These are phyloP conservation scores for Eilema griseolum DNA, from an alignment of 2,888 invertebrate genomes.

Conservation along the genomic window DNA sequence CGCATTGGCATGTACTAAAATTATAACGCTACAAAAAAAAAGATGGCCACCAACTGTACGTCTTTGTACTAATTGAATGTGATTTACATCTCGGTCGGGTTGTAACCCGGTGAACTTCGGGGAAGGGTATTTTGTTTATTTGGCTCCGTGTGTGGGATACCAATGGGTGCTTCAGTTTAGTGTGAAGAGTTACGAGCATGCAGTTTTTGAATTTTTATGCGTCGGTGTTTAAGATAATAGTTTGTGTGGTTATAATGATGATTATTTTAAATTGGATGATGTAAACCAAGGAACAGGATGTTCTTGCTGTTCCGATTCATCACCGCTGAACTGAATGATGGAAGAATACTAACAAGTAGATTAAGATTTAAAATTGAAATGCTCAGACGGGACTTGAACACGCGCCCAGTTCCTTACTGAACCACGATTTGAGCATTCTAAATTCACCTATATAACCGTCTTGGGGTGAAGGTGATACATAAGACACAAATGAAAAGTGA, in stretches of 20 bases:
- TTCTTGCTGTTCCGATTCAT: no score
- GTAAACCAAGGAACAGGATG: not conserved
- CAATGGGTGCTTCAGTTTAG: conserved; percentile 37
- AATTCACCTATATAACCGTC: no score
- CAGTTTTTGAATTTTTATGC: conserved; percentile 29
- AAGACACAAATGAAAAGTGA: no score
- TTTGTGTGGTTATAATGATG: conserved; percentile 11
- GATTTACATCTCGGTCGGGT: conserved; percentile 76
- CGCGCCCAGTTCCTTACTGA: no score
- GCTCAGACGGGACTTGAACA: no score
- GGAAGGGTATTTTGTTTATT: conserved; percentile 56
- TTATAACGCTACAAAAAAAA: conserved; percentile 42
- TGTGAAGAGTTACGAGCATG: conserved; percentile 17
- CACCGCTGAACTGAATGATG: not conserved
- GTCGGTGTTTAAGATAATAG: conserved; percentile 3
- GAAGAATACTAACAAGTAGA: not conserved
- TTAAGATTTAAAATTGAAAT: no score
- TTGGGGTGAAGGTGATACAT: no score
- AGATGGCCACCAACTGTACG: conserved; percentile 42
- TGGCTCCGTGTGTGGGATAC: conserved; percentile 54
- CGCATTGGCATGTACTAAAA: conserved; percentile 49
- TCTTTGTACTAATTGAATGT: conserved; percentile 70
- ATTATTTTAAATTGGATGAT: conserved; percentile 1
- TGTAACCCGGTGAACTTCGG: conserved; percentile 63
- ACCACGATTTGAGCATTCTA: no score